These are phyloP conservation scores for Sebastolobus alascanus DNA, from an alignment of 2,797 vertebrate genomes.

Conservation along the genomic window DNA sequence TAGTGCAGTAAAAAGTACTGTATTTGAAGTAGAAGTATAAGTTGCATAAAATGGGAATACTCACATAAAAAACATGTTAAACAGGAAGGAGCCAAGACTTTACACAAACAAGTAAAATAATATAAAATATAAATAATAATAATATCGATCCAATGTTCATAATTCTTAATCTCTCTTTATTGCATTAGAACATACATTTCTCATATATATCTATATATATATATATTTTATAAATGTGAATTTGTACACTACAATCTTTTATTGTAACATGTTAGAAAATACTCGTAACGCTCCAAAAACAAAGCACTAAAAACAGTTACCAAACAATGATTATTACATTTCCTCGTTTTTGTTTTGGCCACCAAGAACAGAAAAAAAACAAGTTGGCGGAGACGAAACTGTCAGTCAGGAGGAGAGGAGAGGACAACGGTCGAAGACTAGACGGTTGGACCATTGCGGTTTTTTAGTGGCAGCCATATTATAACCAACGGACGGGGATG, in stretches of 20 bases:
- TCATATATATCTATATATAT: conserved; percentile 81
- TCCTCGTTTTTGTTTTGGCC: conserved; percentile 79
- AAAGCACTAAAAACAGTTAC: conserved; percentile 89
- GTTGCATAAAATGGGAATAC: not conserved
- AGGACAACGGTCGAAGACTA: conserved; percentile 34
- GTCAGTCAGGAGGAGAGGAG: conserved; percentile 60
- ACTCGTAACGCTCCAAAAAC: conserved; percentile 87
- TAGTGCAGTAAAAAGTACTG: not conserved
- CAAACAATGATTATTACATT: conserved; percentile 86
- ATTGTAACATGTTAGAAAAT: conserved; percentile 91
- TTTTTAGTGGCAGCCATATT: conserved; percentile 35
- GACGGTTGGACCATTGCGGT: not conserved
- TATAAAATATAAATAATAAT: not conserved
- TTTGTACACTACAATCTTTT: conserved; percentile 93
- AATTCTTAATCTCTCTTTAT: conserved; percentile 86
- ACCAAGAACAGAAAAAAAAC: conserved; percentile 73
- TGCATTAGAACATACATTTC: conserved; percentile 91
- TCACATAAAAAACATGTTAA: not conserved
- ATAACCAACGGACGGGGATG: not conserved
- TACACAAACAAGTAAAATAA: not conserved
- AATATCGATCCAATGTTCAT: conserved; percentile 17
- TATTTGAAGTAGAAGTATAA: not conserved
- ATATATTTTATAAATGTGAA: conserved; percentile 89
- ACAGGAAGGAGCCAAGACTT: not conserved
- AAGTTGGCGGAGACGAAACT: conserved; percentile 63